phyloP scores from a whole-genome alignment of 1,140 invertebrate species.

The Colletes latitarsis region DNA sequence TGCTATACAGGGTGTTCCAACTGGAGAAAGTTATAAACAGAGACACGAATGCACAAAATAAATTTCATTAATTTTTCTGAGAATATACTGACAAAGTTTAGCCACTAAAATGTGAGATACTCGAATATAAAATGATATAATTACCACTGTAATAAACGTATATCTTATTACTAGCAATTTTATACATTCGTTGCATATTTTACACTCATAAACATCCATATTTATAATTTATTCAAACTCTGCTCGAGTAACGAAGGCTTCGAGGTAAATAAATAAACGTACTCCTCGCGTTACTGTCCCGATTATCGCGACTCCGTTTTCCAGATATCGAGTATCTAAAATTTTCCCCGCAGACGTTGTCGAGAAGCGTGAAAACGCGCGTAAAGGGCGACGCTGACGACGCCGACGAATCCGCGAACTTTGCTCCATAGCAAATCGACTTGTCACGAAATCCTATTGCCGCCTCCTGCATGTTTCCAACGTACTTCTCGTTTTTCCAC shows the following conservation, averaged over 20 bases:
- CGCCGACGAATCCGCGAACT: constrained; percentile 58
- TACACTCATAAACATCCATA: too few species aligned
- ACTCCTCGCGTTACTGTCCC: not conserved
- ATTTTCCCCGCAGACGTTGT: constrained; percentile 42
- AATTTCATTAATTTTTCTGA: too few species aligned
- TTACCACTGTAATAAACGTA: too few species aligned
- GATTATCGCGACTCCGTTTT: not conserved
- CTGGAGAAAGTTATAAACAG: too few species aligned
- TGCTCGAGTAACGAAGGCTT: too few species aligned
- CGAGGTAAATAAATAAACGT: not conserved
- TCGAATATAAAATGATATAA: too few species aligned
- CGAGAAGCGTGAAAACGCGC: constrained; percentile 28
- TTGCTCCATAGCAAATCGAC: constrained; percentile 65
- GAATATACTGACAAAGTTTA: too few species aligned
- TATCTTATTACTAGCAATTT: too few species aligned
- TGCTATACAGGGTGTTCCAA: too few species aligned
- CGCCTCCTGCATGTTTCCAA: constrained; percentile 58
- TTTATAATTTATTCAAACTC: too few species aligned
- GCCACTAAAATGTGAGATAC: too few species aligned
- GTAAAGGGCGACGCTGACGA: constrained; percentile 35
- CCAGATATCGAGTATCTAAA: constrained; percentile 40
- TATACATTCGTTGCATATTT: not conserved
- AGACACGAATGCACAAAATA: too few species aligned
- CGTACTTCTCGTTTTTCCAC: constrained; percentile 32
- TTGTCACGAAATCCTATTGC: constrained; percentile 66